Conservation (phyloP, 2,113 vertebrate genomes). For the Mobula birostris region DNA sequence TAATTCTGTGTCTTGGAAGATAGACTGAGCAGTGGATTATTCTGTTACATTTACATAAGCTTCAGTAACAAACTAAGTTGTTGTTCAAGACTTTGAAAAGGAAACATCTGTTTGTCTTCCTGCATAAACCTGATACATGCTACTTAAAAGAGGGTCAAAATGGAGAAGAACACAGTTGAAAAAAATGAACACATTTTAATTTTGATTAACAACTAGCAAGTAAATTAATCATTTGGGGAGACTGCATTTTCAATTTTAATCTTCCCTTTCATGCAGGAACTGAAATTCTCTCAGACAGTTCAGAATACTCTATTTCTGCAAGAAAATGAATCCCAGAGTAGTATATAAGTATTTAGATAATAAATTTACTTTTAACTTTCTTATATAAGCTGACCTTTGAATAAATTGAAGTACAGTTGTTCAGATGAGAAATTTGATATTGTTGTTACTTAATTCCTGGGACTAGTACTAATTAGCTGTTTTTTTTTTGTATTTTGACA, state of each 20-base stretch:
- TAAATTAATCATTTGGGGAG: not conserved
- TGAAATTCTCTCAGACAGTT: not conserved
- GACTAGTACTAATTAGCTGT: not conserved
- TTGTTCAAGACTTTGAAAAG: not conserved
- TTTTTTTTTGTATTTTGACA: not conserved
- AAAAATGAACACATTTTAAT: not conserved
- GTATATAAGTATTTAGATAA: too few species aligned
- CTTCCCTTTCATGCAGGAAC: not conserved
- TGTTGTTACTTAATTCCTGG: not conserved
- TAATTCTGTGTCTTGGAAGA: not conserved
- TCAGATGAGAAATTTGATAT: not conserved
- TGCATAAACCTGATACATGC: not conserved
- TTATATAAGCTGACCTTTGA: not conserved
- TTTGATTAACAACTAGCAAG: not conserved
- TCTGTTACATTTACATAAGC: not conserved
- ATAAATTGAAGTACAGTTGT: not conserved
- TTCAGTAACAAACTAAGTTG: not conserved
- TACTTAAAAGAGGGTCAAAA: too few species aligned
- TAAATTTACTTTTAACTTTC: not conserved
- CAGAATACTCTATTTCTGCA: not conserved
- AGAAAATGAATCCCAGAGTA: too few species aligned
- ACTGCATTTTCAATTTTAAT: not conserved
- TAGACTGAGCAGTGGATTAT: not conserved
- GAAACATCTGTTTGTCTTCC: not conserved
- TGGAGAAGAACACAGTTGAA: not conserved